Conservation (phyloP, 2,888 invertebrate species). For the Thelaira solivaga region DNA sequence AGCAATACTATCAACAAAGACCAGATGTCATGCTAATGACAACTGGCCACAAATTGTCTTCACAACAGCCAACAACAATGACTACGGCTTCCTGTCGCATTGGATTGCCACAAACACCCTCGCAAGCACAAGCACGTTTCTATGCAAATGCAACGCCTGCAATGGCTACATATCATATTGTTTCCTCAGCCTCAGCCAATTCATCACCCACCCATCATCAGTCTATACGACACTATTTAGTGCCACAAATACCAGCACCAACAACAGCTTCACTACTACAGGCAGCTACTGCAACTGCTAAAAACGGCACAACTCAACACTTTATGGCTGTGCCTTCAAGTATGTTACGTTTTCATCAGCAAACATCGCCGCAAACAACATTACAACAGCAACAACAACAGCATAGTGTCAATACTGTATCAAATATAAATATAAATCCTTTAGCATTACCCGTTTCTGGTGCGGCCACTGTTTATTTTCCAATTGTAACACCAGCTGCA, state of each 20-base stretch:
- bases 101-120: conserved; percentile 6
- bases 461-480: conserved; percentile 76
- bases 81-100: conserved; percentile 53
- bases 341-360: conserved; percentile 69
- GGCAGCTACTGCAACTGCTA: conserved; percentile 50
- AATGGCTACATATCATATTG: conserved; percentile 64
- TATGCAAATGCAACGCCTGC: conserved; percentile 60
- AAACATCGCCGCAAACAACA: conserved; percentile 63
- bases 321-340: conserved; percentile 73
- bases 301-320: conserved; percentile 67
- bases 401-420: conserved; percentile 45
- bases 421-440: conserved; percentile 59
- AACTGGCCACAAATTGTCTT: conserved; percentile 59
- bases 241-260: conserved; percentile 60
- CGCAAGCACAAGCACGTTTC: conserved; percentile 49
- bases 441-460: conserved; percentile 64
- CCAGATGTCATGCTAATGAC: conserved; percentile 63
- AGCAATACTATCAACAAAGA: conserved; percentile 61
- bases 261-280: conserved; percentile 55
- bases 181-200: conserved; percentile 60
- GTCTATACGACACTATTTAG: conserved; percentile 58
- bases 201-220: conserved; percentile 64
- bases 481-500: conserved; percentile 68
- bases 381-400: conserved; percentile 54
- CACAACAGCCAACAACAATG: conserved; percentile 39